Evolutionary conservation across 1,140 invertebrate species (phyloP).

Genomic region (Caenorhabditis elegans): WBcel235 BX284606.5:16599501-16600000

Average conservation of each 20-base stretch:
- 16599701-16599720: constrained; percentile 42
- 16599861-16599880: constrained; percentile 8
- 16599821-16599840: constrained; percentile 15
- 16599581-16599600: not conserved
- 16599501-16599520: not conserved
- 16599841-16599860: constrained; percentile 19
- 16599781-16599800: not conserved
- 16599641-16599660: not conserved
- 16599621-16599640: not conserved
- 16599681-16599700: constrained; percentile 23
- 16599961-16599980: too few species aligned
- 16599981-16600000: too few species aligned
- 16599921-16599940: too few species aligned
- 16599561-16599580: constrained; percentile 11
- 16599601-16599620: not conserved
- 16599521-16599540: not conserved
- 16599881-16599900: not conserved
- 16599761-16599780: constrained; percentile 32
- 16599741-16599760: constrained; percentile 30
- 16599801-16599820: not conserved
- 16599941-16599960: too few species aligned
- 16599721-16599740: constrained; percentile 15
- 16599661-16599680: constrained; percentile 36
- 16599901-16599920: too few species aligned
- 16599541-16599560: not conserved